Evolutionary conservation across 2,888 invertebrate species (phyloP).

Genomic region (Eulithis prunata): DNA sequence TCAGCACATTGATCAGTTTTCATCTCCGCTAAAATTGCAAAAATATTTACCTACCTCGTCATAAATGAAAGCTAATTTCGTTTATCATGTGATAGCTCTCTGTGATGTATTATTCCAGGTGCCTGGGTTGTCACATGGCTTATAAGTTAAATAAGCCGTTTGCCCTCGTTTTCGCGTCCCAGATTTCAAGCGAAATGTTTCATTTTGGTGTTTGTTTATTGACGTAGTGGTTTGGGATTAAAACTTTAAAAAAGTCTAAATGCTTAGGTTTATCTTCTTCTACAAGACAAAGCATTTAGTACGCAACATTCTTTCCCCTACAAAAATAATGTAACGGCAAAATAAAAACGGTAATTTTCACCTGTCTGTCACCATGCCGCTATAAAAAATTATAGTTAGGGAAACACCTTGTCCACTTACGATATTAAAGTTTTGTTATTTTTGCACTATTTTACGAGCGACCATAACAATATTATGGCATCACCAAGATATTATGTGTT

Average conservation of each 20-base stretch:
- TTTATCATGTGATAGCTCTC: constrained; percentile 25
- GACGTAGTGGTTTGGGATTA: background rate
- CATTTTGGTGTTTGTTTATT: constrained; percentile 16
- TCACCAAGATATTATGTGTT: constrained; percentile 28
- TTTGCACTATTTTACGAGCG: constrained; percentile 41
- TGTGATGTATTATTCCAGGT: constrained; percentile 34
- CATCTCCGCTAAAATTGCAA: background rate
- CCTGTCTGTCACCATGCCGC: constrained; percentile 16
- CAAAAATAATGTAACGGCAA: background rate
- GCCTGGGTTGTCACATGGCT: constrained; percentile 23
- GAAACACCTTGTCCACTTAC: constrained; percentile 30
- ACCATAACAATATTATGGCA: constrained; percentile 40
- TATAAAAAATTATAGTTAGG: constrained; percentile 10
- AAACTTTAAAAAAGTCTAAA: background rate
- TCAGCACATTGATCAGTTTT: background rate
- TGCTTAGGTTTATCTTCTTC: too few relatives aligned
- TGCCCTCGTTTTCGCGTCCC: constrained; percentile 44
- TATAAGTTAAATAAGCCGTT: constrained; percentile 23
- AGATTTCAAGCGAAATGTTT: constrained; percentile 33
- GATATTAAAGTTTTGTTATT: constrained; percentile 38
- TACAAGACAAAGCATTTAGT: too few relatives aligned
- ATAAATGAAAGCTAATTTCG: constrained; percentile 11
- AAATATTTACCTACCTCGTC: background rate
- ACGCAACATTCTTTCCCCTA: too few relatives aligned
- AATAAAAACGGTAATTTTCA: constrained; percentile 2